Evolutionary conservation across 2,888 invertebrate species (phyloP), one percentile per base, ranked within the genome.

Genomic region (Ernsta delagoae): DNA sequence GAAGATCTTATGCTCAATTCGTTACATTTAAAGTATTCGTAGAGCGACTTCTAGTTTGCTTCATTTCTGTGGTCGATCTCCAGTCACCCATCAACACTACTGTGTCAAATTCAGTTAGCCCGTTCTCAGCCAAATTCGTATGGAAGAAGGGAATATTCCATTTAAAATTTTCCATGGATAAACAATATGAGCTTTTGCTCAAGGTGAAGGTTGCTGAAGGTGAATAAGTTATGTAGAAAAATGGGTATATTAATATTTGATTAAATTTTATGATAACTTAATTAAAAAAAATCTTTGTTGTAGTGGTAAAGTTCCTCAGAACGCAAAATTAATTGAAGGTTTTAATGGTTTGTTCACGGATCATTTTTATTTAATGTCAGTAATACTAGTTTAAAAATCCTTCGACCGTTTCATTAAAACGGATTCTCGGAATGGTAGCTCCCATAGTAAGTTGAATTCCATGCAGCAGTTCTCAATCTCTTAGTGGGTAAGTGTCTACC

Each of bases 401-500:
- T 12, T n/a, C 12, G 48, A 1, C 5, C 16, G 12, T 50, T 50
- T 16, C 50, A 8, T 50, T 16, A 50, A 50, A 50, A 50, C 6
- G 16, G 7, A 4, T 50, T 16, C 16, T 50, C 50, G 16, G 50
- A 16, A 50, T 50, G 16, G 16, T 16, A 16, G 5, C 50, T 50
- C 50, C 5, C 11, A 54, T 54, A 54, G 31, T 54, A 54, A 54
- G 54, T 31, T 31, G 54, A n/a, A 31, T 31, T 31, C 54, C 54
- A 54, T 5, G 54, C 5, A 31, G 24, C 54, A 54, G 31, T 34
- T 54, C 34, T 31, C 54, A 54, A 54, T 54, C 54, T 54, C 54
- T 54, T 54, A 54, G 54, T 54, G 34, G 50, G 50, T 50, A 16
- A 50, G 50, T 50, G 50, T 34, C 54, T 34, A 34, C 54, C 34